Conservation (phyloP, 2,888 invertebrate species). For the Zootermopsis nevadensis region DNA sequence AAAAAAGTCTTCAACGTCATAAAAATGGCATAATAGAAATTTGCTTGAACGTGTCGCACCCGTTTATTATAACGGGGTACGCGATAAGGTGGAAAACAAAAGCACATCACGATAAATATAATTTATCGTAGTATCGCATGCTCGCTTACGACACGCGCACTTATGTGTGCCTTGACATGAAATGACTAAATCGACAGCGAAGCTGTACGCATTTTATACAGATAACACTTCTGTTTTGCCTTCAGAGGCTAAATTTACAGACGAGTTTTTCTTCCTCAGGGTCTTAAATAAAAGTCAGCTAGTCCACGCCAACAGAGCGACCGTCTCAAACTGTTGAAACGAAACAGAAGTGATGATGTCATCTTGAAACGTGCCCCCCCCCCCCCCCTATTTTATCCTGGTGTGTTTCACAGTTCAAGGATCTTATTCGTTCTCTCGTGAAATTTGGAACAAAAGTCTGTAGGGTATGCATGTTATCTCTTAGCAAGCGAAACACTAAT, state of each 20-base stretch:
- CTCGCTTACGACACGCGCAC: background rate
- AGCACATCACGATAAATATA: background rate
- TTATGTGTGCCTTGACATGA: background rate
- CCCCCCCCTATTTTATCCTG: background rate
- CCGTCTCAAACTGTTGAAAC: background rate
- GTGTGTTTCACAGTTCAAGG: constrained; percentile 19
- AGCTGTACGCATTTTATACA: background rate
- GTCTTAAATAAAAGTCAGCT: constrained; percentile 1
- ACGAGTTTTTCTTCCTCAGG: background rate
- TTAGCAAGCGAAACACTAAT: background rate
- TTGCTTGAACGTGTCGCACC: too few relatives aligned
- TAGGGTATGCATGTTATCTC: background rate
- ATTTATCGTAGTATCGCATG: background rate
- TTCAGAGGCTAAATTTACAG: constrained; percentile 4
- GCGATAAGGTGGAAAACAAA: too few relatives aligned
- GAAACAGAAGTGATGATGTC: constrained; percentile 16
- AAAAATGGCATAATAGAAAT: too few relatives aligned
- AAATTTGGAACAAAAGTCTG: background rate
- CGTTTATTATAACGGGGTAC: too few relatives aligned
- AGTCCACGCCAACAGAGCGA: constrained; percentile 2
- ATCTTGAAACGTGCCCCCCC: background rate
- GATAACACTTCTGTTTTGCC: background rate
- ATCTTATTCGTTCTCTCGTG: background rate
- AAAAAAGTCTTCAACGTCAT: too few relatives aligned
- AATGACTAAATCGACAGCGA: background rate